Evolutionary conservation across 2,797 vertebrate species (phyloP).

Genomic region (Poeciliopsis turneri): DNA sequence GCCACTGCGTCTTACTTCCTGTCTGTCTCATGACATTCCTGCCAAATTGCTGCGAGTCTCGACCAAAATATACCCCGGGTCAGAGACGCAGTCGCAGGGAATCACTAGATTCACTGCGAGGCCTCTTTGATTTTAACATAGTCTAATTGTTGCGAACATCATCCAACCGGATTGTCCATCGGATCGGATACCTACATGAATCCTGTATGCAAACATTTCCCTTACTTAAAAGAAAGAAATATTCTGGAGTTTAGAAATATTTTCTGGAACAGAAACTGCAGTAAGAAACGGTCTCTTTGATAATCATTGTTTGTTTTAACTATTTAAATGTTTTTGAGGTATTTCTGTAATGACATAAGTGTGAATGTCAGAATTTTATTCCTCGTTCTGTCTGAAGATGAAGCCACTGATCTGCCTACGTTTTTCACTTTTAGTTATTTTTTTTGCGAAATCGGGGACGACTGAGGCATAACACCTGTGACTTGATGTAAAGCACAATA

Average conservation of each 20-base stretch:
- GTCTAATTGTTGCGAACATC: too few relatives aligned
- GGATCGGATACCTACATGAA: neutral
- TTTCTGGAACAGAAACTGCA: neutral
- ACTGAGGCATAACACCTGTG: neutral
- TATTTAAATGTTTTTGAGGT: neutral
- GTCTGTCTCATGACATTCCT: neutral
- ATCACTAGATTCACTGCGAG: too few relatives aligned
- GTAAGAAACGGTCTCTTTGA: neutral
- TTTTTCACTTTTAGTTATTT: slow-evolving; percentile 5
- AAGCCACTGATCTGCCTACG: neutral
- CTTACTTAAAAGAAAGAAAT: neutral
- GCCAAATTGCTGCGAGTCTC: neutral
- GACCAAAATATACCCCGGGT: neutral
- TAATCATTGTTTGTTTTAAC: neutral
- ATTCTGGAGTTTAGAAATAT: neutral
- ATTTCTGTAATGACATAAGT: neutral
- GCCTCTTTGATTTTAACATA: neutral
- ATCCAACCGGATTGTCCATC: neutral
- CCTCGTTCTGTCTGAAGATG: neutral
- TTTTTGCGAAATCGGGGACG: slow-evolving; percentile 2
- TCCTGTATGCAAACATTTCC: neutral
- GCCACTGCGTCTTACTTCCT: neutral
- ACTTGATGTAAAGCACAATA: too few relatives aligned
- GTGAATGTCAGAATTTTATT: neutral
- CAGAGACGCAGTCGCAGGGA: neutral